Evolutionary conservation across 2,888 invertebrate genomes (phyloP), one percentile per base, ranked within the genome.

Genomic region (Xanthostigma xanthostigma): DNA sequence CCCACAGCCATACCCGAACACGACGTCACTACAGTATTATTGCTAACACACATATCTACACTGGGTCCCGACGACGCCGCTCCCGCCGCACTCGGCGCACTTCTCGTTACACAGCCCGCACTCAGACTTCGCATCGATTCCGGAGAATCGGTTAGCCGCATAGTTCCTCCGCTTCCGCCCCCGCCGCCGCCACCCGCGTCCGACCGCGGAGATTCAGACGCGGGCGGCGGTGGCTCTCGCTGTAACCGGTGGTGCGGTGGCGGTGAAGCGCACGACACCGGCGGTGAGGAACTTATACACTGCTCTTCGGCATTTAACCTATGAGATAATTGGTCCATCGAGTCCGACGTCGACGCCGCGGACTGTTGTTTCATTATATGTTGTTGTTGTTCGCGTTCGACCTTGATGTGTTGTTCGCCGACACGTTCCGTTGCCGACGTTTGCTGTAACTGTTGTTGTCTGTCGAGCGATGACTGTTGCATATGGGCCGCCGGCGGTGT

Each of bases 51-150:
- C 54, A 38, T 51, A 48, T 47, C 51, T 53, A 11, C 49, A 40
- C 45, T 54, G 51, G 39, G 51, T 49, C 35, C 51, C 51, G n/a
- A 45, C 38, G 40, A 50, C 46, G 35, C 50, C 47, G 36, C 51
- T 46, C 11, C 48, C 43, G 36, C 17, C 42, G 27, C 37, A 35
- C 8, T 17, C 42, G 33, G n/a, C 43, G 43, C 38, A 36, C n/a
- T 38, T n/a, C 11, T 53, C 53, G 45, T 47, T 49, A 37, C 53
- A 46, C 35, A 70, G 71, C 55, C 72, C 65, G 55, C 72, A 64
- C 17, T 72, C 68, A 49, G 71, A 13, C 35, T 40, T 36, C 35
- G 44, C 13, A 36, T 13, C 13, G 42, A 42, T 14, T 42, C 42
- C 12, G 42, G 42, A 9, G 44, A 36, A 14, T 35, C 44, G 9